Evolutionary conservation across 2,888 invertebrate genomes (phyloP).

Genomic region (Cyaniris semiargus): DNA sequence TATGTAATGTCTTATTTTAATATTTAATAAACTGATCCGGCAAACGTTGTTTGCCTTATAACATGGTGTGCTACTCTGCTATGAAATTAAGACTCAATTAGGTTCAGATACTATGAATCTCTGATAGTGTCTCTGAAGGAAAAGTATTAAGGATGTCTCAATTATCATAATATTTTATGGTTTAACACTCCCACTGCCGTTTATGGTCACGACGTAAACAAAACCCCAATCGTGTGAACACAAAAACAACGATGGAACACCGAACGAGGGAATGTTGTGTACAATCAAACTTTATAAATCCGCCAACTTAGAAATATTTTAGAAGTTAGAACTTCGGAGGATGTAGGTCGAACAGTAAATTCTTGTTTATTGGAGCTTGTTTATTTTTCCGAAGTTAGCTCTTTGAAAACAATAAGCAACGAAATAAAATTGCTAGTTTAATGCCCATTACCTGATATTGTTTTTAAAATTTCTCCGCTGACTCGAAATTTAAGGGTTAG

Average conservation of each 20-base stretch:
- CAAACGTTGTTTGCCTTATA: too few relatives aligned
- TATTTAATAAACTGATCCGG: too few relatives aligned
- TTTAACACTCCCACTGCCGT: neutral
- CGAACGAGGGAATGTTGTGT: constrained; percentile 25
- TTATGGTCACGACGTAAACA: constrained; percentile 2
- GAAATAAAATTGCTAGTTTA: constrained; percentile 37
- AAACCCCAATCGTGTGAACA: constrained; percentile 21
- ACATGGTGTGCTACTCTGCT: too few relatives aligned
- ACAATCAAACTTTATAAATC: constrained; percentile 31
- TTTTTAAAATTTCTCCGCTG: constrained; percentile 31
- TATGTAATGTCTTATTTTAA: too few relatives aligned
- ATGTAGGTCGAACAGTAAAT: constrained; percentile 35
- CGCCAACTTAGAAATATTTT: constrained; percentile 37
- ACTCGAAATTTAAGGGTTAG: constrained; percentile 16
- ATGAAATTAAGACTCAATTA: too few relatives aligned
- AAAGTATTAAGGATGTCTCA: neutral
- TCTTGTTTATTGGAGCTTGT: constrained; percentile 33
- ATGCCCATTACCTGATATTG: constrained; percentile 40
- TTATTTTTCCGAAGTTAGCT: constrained; percentile 33
- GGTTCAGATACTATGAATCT: too few relatives aligned
- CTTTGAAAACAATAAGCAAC: constrained; percentile 39
- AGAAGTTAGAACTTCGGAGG: constrained; percentile 26
- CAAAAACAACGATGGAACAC: neutral
- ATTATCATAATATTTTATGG: neutral
- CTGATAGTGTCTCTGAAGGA: neutral